phyloP scores from a whole-genome alignment of 2,113 vertebrate genomes.

The Calonectris borealis region DNA sequence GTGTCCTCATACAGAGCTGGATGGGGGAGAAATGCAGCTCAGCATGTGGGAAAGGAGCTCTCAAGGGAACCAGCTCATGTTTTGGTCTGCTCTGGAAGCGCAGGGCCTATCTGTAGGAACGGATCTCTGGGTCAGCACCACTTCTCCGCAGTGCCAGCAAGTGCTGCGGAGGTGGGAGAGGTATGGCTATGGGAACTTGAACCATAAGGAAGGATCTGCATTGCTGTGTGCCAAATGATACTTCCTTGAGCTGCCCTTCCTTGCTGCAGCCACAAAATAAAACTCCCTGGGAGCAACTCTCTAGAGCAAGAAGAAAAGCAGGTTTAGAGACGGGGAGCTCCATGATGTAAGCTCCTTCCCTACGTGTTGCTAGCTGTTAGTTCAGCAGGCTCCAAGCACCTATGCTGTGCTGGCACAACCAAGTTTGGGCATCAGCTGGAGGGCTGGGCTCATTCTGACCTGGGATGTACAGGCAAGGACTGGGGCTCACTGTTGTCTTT shows the following conservation, averaged over 20 bases:
- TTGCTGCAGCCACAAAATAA: background rate
- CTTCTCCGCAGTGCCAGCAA: background rate
- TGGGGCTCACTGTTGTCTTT: background rate
- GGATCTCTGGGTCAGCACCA: conserved; percentile 36
- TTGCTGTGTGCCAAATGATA: background rate
- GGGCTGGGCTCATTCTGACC: background rate
- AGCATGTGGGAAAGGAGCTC: conserved; percentile 39
- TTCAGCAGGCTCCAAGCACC: background rate
- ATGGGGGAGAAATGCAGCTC: conserved; percentile 43
- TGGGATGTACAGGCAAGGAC: background rate
- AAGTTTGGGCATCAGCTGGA: background rate
- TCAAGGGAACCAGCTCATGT: conserved; percentile 19
- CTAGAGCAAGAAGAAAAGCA: background rate
- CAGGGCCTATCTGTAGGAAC: background rate
- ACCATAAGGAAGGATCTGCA: background rate
- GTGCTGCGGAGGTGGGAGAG: background rate
- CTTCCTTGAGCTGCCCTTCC: background rate
- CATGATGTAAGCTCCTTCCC: background rate
- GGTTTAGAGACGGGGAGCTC: background rate
- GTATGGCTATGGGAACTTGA: background rate
- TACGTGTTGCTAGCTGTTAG: background rate
- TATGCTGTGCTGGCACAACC: background rate
- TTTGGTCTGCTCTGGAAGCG: background rate
- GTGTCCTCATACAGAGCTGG: conserved; percentile 12
- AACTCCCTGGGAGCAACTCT: background rate